phyloP scores from a whole-genome alignment of 2,113 vertebrate genomes.

The Danionella cerebrum region DNA sequence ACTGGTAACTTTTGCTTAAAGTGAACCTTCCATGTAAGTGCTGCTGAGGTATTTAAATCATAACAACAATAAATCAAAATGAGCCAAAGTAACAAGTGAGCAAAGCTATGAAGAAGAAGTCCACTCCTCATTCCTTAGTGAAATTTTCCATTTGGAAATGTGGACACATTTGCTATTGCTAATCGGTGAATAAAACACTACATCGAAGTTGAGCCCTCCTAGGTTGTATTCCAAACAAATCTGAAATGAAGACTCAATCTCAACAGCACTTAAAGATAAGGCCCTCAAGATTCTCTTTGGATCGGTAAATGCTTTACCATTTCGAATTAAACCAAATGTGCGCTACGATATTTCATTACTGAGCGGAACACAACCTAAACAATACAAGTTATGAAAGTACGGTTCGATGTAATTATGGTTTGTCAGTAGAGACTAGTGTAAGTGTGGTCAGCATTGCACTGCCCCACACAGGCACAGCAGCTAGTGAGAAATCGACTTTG shows the following conservation, averaged over 20 bases:
- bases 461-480: slow-evolving; percentile 93
- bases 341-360: not conserved
- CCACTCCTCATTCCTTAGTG: too few species aligned
- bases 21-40: slow-evolving; percentile 80
- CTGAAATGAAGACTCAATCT: not conserved
- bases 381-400: slow-evolving; percentile 49
- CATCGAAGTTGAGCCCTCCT: not conserved
- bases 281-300: slow-evolving; percentile 20
- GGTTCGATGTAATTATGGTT: slow-evolving; percentile 64
- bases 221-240: too few species aligned
- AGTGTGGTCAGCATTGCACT: slow-evolving; percentile 74
- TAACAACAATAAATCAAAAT: slow-evolving; percentile 51
- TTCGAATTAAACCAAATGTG: slow-evolving; percentile 2
- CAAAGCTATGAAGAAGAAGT: too few species aligned
- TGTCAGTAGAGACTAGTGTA: slow-evolving; percentile 83
- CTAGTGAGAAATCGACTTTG: slow-evolving; percentile 98
- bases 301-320: slow-evolving; percentile 9
- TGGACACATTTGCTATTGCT: slow-evolving; percentile 16
- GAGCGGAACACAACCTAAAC: slow-evolving; percentile 3
- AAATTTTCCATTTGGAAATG: not conserved
- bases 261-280: slow-evolving; percentile 31
- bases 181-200: not conserved
- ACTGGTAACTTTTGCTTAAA: slow-evolving; percentile 69
- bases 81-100: not conserved
- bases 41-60: slow-evolving; percentile 84